Base-by-base conservation (phyloP, 2,797 vertebrate genomes). In the Setipinna tenuifilis region DNA sequence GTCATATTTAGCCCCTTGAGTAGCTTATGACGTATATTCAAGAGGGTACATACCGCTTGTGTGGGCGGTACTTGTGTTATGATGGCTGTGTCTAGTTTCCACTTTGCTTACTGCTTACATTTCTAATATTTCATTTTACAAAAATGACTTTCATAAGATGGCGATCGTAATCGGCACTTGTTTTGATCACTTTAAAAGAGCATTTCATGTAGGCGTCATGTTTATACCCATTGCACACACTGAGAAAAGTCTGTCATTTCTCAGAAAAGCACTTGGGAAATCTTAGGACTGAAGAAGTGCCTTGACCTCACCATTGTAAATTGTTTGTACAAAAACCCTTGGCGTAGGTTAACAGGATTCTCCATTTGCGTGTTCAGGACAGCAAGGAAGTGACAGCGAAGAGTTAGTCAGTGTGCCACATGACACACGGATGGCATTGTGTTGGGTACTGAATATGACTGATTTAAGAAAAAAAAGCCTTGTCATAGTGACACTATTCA, bases 241-340 rank as follows among this genome's bases (percentile, higher is more conserved):
- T 80, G 19, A 87, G 50, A 88, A 90, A 88, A 83, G 75, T 75
- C 85, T 87, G 84, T 44, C 23, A 86, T 91, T 92, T 92, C 91
- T 91, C 88, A 82, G 92, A 92, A 92, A 90, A 88, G 80, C 89
- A 86, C 90, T 92, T 83, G 83, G 88, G 84, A 89, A 87, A 87
- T 57, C 85, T 87, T 61, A 87, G 90, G 48, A 89, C 85, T 84
- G 48, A 78, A 85, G 57, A 91, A 92, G 92, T 92, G 88, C 85
- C 88, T 87, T 90, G 90, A 91, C 91, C 90, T 91, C 89, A 85
- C 85, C 87, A 87, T 86, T 93, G 81, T 93, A 93, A 93, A 93
- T 89, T 93, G 91, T 93, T 93, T 92, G 88, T 90, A 90, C 89
- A 31, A 88, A 86, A 81, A 59, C 75, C 10, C 84, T 83, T 87